Percentiles rank a stretch among this genome's conserved stretches.
phyloP scores from a whole-genome alignment of 2,113 vertebrate species.

The Sula dactylatra region DNA sequence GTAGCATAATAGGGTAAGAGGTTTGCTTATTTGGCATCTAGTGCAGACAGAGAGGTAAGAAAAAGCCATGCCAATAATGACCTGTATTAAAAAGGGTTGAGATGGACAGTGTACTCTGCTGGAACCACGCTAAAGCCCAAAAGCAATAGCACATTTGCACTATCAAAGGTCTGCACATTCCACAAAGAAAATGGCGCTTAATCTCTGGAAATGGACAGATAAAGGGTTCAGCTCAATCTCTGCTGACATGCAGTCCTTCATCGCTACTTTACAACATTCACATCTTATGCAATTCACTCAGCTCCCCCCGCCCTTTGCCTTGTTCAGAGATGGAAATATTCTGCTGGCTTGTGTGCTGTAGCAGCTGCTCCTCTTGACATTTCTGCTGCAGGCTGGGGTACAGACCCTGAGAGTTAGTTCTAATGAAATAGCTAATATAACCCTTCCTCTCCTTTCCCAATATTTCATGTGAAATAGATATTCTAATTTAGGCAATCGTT shows the following conservation, averaged over 20 bases:
- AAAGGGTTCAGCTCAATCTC: not conserved
- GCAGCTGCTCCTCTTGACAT: constrained; percentile 56
- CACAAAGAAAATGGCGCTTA: not conserved
- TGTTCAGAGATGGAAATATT: constrained; percentile 4
- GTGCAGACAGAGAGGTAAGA: not conserved
- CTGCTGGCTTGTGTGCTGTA: constrained; percentile 4
- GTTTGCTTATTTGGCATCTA: not conserved
- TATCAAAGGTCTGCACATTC: not conserved
- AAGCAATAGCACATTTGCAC: not conserved
- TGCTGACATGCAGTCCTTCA: not conserved
- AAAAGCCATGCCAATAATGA: not conserved
- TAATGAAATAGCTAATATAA: constrained; percentile 54
- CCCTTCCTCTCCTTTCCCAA: constrained; percentile 48
- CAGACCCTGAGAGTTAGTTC: not conserved
- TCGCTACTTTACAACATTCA: not conserved
- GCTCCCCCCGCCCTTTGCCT: not conserved
- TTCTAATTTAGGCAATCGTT: constrained; percentile 26
- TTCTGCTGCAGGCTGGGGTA: constrained; percentile 48
- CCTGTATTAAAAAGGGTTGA: not conserved
- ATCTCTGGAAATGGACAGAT: not conserved
- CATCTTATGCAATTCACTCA: not conserved
- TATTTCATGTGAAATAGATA: constrained; percentile 45
- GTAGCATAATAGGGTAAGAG: not conserved
- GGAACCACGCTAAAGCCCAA: not conserved
- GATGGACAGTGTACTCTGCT: not conserved